Conservation (phyloP, 2,888 invertebrate species). For the Drepanosiphum platanoidis region DNA sequence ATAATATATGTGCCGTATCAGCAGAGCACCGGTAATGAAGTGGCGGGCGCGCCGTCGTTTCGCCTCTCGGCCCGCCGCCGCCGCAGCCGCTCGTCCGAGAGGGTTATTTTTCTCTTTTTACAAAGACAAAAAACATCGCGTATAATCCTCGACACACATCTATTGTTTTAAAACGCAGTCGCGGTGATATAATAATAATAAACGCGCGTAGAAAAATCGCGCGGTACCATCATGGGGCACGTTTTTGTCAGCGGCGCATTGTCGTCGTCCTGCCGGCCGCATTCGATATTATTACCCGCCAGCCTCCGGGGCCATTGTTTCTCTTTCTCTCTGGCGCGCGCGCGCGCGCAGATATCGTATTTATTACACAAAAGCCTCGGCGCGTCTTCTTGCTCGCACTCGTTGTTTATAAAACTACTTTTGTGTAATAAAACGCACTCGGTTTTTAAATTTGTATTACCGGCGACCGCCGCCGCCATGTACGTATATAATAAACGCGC, state of each 20-base stretch:
- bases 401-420: slow-evolving; percentile 40
- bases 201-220: slow-evolving; percentile 38
- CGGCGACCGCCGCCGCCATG: not conserved
- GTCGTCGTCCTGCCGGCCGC: too few relatives aligned
- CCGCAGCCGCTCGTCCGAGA: too few relatives aligned
- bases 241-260: slow-evolving; percentile 45
- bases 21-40: slow-evolving; percentile 37
- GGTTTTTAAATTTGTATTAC: slow-evolving; percentile 33
- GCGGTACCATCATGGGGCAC: slow-evolving; percentile 51
- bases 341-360: not conserved
- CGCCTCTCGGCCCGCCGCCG: not conserved
- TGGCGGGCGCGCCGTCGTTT: slow-evolving; percentile 4
- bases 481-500: not conserved
- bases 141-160: slow-evolving; percentile 39
- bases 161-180: slow-evolving; percentile 50
- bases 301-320: slow-evolving; percentile 36
- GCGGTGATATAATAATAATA: not conserved
- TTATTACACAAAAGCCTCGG: not conserved
- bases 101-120: slow-evolving; percentile 37
- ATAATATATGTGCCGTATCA: slow-evolving; percentile 35
- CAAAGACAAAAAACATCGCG: not conserved
- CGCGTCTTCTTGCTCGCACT: not conserved
- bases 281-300: slow-evolving; percentile 39
- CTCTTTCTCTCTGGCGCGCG: not conserved
- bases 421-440: slow-evolving; percentile 57